These are phyloP conservation scores for human (Homo sapiens) DNA, from an alignment of 2,113 vertebrate genomes.

Conservation along the genomic window DNA sequence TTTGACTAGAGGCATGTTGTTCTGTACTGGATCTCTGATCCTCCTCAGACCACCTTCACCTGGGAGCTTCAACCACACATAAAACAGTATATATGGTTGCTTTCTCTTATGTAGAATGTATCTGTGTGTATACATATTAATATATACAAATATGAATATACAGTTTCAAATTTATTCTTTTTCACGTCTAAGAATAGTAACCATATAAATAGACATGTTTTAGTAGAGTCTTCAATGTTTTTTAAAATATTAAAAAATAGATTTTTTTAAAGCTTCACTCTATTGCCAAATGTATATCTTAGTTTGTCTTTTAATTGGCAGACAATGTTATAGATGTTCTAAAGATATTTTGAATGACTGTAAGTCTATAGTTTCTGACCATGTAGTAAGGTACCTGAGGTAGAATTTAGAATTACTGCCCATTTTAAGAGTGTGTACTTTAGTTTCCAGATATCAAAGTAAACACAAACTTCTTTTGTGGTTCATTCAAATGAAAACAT, in stretches of 20 bases:
- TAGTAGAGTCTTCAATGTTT: background rate
- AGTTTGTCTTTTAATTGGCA: background rate
- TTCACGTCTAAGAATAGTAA: background rate
- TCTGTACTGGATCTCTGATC: background rate
- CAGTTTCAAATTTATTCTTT: background rate
- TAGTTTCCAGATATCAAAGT: background rate
- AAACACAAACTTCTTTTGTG: background rate
- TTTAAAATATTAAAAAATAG: background rate
- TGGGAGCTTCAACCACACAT: background rate
- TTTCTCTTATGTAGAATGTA: background rate
- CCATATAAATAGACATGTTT: background rate
- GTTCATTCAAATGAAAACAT: background rate
- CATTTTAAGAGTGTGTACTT: background rate
- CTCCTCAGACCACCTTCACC: background rate
- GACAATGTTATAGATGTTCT: background rate
- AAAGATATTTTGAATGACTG: background rate
- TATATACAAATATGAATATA: background rate
- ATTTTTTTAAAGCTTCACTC: background rate
- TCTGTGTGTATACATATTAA: background rate
- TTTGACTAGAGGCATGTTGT: background rate
- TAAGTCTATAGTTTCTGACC: background rate
- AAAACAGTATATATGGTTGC: background rate
- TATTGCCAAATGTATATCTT: background rate
- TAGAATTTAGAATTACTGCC: background rate
- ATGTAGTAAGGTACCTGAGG: background rate